phyloP scores from a whole-genome alignment of 2,888 invertebrate genomes.

The Molorchus minor region DNA sequence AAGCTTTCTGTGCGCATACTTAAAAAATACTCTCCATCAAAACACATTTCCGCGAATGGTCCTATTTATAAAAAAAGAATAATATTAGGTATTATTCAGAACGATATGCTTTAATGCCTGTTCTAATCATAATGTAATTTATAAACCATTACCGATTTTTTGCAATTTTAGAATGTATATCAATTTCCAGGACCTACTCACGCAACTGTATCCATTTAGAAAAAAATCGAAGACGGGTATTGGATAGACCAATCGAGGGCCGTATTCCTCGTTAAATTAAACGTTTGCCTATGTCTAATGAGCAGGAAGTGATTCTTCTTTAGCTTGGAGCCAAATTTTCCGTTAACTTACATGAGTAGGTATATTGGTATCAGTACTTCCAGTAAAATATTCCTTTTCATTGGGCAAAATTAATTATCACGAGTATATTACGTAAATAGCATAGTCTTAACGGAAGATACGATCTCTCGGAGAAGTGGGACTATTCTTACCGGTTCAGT shows the following conservation, averaged over 20 bases:
- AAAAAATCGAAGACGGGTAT: too few relatives aligned
- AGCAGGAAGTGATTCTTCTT: constrained; percentile 41
- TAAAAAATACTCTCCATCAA: not conserved
- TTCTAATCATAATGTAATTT: not conserved
- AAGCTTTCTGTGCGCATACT: constrained; percentile 1
- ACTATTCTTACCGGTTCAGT: constrained; percentile 11
- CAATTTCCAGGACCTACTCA: too few relatives aligned
- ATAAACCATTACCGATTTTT: not conserved
- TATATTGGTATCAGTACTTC: constrained; percentile 15
- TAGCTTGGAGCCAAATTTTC: constrained; percentile 40
- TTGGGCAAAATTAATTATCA: constrained; percentile 14
- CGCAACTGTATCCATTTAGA: too few relatives aligned
- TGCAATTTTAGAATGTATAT: not conserved
- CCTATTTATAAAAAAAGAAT: not conserved
- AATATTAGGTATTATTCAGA: constrained; percentile 1
- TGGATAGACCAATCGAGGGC: too few relatives aligned
- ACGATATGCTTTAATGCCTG: not conserved
- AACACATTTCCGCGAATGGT: constrained; percentile 5
- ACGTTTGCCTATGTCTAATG: constrained; percentile 2
- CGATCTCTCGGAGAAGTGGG: not conserved
- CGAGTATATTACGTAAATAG: constrained; percentile 6
- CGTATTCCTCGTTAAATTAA: not conserved
- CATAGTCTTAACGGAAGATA: not conserved
- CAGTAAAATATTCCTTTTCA: not conserved
- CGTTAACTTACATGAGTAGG: constrained; percentile 46